Conservation (phyloP, 2,797 vertebrate species). For the Arctocebus calabarensis region DNA sequence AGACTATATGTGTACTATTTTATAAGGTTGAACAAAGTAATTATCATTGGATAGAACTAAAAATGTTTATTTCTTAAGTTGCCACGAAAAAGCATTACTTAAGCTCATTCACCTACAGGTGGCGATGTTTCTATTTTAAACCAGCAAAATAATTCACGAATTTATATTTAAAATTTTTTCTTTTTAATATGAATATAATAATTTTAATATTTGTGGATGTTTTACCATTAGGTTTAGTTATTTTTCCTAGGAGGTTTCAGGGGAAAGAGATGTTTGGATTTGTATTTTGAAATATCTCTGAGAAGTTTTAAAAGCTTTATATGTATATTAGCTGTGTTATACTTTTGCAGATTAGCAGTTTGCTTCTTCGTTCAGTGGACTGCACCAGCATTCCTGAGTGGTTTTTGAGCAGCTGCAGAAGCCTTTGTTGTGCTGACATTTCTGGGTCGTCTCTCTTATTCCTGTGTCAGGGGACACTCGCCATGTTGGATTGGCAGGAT, state of each 20-base stretch:
- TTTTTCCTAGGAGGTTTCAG: conserved; percentile 34
- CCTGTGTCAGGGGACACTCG: conserved; percentile 95
- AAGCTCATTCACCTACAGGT: background rate
- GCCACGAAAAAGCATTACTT: background rate
- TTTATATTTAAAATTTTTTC: background rate
- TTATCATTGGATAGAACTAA: conserved; percentile 13
- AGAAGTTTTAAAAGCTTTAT: conserved; percentile 17
- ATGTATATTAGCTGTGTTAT: background rate
- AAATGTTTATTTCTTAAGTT: background rate
- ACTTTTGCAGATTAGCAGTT: conserved; percentile 89
- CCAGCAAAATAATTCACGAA: background rate
- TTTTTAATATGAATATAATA: conserved; percentile 2
- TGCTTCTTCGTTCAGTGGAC: conserved; percentile 87
- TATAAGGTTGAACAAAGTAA: background rate
- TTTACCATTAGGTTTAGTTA: background rate
- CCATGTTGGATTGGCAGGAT: conserved; percentile 95
- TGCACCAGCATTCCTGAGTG: conserved; percentile 87
- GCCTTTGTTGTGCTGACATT: conserved; percentile 85
- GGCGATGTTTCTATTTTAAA: background rate
- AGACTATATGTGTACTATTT: background rate
- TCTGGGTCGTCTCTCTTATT: conserved; percentile 90
- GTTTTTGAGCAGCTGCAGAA: conserved; percentile 89
- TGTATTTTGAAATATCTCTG: conserved; percentile 51
- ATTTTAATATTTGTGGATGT: background rate
- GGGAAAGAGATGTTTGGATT: conserved; percentile 19